Conservation (phyloP, 2,888 invertebrate species). For the Prosapia bicincta region DNA sequence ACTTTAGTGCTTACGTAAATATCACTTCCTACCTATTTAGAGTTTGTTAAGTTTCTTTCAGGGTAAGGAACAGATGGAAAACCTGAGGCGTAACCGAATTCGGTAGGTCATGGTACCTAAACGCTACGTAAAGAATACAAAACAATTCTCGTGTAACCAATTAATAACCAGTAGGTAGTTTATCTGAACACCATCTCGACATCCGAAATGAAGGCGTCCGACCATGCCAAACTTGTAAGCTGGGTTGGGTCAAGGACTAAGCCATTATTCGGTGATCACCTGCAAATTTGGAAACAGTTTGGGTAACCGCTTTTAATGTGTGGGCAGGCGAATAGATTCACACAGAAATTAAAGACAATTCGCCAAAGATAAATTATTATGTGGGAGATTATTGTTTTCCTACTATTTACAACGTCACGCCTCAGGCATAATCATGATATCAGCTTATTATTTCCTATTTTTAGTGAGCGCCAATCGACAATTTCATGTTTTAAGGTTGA, state of each 20-base stretch:
- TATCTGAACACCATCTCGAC: not conserved
- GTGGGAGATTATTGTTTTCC: too few species aligned
- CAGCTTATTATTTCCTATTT: too few species aligned
- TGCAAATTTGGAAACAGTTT: not conserved
- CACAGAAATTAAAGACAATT: constrained; percentile 2
- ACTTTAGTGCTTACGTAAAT: too few species aligned
- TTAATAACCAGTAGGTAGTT: not conserved
- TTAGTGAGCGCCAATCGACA: too few species aligned
- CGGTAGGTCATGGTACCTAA: not conserved
- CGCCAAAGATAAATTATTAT: too few species aligned
- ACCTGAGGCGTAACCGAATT: not conserved
- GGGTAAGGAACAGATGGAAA: not conserved
- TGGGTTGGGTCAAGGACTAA: not conserved
- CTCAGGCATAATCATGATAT: too few species aligned
- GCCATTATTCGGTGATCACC: not conserved
- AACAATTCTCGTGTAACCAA: not conserved
- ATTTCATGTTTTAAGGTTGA: too few species aligned
- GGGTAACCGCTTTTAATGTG: not conserved
- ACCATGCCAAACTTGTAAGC: not conserved
- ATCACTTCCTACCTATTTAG: too few species aligned
- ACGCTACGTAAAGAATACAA: not conserved
- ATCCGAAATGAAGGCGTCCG: not conserved
- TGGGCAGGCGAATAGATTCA: not conserved
- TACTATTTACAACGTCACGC: too few species aligned
- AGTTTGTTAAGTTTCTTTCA: not conserved